Base-by-base conservation (phyloP, 30 jellyfish, hydroid and myxozoan species). In the Catostylus mosaicus region DNA sequence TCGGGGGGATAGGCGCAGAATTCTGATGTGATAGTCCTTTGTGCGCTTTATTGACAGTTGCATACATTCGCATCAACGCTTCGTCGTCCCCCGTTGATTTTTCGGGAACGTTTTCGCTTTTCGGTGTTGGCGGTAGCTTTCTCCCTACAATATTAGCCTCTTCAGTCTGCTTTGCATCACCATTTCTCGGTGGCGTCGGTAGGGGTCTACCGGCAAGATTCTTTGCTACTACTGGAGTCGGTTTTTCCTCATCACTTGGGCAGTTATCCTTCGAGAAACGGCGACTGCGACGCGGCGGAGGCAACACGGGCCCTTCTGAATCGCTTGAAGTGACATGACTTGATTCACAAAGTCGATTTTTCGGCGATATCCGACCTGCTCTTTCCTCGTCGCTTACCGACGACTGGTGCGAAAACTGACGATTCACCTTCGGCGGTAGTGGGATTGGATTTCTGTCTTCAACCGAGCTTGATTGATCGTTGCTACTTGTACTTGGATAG, bases 1-100 rank as follows among this genome's bases (percentile, higher is more conserved):
- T 30, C 29, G 71, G 59, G 10, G 86, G 86, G 18, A 51, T 31
- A 11, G 86, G 86, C 45, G 30, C 75, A 16, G 86, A 24, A 18
- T 57, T 33, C n/a, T 52, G 19, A 11, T 12, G 26, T 3, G 67
- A 3, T 54, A 54, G 26, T 5, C n/a, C 67, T 54, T 54, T 54
- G 38, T 65, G 26, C 22, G 24, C 48, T 43, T 65, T 65, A 14
- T 65, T 30, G 11, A 65, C 56, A 65, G 52, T 31, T 12, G 77
- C 45, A 65, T 65, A 30, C 24, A 65, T 5, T 2, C 5, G 19
- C 63, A 18, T 50, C 16, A 43, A 43, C 8, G 8, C 54, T 9
- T 6, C 20, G 63, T 27, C 0, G 20, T 50, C 63, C 24, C 24
- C 20, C 63, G 27, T 50, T 50, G 63, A 18, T 50, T 23, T 3